Percentiles rank a stretch among this genome's conserved stretches.
Conservation (phyloP, 2,888 invertebrate species). For the Eupsilia transversa region DNA sequence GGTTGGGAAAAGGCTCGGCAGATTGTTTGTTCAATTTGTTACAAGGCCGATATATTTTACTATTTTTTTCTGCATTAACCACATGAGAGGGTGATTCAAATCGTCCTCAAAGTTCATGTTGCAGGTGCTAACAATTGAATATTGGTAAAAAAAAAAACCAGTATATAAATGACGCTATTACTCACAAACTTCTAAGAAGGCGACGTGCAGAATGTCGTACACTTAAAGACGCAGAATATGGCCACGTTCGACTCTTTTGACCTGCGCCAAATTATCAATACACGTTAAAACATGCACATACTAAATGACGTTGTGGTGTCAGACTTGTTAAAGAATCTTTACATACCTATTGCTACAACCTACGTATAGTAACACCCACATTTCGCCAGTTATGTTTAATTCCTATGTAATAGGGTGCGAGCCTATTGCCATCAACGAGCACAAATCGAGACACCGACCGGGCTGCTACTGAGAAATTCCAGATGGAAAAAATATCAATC, state of each 20-base stretch:
- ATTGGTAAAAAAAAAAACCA: too few species aligned
- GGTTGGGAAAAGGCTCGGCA: too few species aligned
- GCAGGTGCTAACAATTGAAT: constrained; percentile 42
- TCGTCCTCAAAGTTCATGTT: constrained; percentile 2
- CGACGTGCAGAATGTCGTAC: constrained; percentile 43
- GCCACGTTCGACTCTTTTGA: constrained; percentile 52
- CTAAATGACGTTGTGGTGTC: constrained; percentile 8
- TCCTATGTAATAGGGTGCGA: not conserved
- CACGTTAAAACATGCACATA: constrained; percentile 52
- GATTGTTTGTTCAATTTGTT: too few species aligned
- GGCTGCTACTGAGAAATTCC: not conserved
- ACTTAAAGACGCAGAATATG: constrained; percentile 28
- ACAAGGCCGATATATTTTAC: not conserved
- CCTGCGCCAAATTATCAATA: constrained; percentile 44
- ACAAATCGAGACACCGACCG: too few species aligned
- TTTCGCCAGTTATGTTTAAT: too few species aligned
- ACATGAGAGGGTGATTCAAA: not conserved
- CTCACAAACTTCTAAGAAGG: constrained; percentile 44
- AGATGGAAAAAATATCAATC: not conserved
- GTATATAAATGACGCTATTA: constrained; percentile 51
- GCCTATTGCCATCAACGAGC: not conserved
- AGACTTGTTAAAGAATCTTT: not conserved
- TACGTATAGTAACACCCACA: not conserved
- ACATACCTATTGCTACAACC: not conserved
- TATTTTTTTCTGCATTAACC: not conserved